Percentiles rank a stretch among this genome's conserved stretches.
Conservation (phyloP, 2,113 vertebrate species). For the Romanogobio albipinnatus region DNA sequence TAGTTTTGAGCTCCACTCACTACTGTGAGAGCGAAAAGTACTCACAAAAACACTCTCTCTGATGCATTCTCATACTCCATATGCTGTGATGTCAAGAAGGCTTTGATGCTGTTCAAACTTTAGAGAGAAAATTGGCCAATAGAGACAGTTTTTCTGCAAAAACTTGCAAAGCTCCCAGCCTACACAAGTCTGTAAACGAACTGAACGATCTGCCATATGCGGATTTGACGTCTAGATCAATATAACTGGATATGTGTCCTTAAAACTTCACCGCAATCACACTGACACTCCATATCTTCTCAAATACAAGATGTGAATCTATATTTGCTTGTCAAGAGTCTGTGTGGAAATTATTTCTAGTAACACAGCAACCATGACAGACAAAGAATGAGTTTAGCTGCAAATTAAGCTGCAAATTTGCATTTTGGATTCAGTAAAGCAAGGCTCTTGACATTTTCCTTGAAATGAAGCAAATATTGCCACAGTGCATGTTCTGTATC, state of each 20-base stretch:
- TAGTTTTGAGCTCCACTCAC: background rate
- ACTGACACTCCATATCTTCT: background rate
- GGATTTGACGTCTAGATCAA: background rate
- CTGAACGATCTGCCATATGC: background rate
- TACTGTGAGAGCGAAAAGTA: background rate
- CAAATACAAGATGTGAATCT: background rate
- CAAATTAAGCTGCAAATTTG: slow-evolving; percentile 6
- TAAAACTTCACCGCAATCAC: background rate
- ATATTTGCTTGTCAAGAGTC: background rate
- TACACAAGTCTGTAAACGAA: background rate
- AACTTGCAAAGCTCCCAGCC: slow-evolving; percentile 2
- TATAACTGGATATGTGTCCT: background rate
- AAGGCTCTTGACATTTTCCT: slow-evolving; percentile 29
- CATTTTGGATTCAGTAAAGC: slow-evolving; percentile 19
- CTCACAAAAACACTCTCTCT: background rate
- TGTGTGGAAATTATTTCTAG: slow-evolving; percentile 6
- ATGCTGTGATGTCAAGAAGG: background rate
- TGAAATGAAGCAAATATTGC: slow-evolving; percentile 27
- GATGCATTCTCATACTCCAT: slow-evolving; percentile 10
- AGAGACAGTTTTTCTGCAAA: slow-evolving; percentile 1
- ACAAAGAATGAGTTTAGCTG: background rate
- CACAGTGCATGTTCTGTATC: background rate
- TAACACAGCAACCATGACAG: slow-evolving; percentile 32
- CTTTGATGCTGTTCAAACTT: background rate
- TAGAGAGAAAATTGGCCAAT: background rate